Percentiles rank a stretch among this genome's conserved stretches.
These are phyloP conservation scores for Pseudois nayaur DNA, from an alignment of 2,113 vertebrate species.

Conservation along the genomic window DNA sequence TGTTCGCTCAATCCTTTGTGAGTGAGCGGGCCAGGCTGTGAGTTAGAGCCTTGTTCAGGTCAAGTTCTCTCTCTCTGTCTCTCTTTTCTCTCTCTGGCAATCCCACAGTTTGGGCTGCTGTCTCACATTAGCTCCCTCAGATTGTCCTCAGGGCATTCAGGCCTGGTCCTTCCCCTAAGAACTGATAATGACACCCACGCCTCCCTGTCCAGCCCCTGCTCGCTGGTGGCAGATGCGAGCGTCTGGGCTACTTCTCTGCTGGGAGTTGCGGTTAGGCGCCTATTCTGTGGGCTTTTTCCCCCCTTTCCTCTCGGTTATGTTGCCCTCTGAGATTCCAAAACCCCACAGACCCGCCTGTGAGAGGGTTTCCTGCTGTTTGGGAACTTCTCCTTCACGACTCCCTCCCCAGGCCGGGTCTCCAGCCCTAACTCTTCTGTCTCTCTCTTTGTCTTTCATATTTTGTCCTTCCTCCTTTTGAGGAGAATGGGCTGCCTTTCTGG, in stretches of 20 bases:
- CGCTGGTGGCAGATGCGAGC: accelerated
- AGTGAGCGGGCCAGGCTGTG: background rate
- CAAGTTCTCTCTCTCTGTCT: background rate
- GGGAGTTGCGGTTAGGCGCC: accelerated
- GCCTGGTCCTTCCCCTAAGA: background rate
- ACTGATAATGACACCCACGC: background rate
- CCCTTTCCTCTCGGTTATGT: background rate
- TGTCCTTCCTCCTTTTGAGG: background rate
- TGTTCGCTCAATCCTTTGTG: background rate
- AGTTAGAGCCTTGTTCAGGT: background rate
- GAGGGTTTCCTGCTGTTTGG: background rate
- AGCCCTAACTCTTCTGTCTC: background rate
- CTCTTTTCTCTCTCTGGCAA: background rate
- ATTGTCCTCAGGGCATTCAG: background rate
- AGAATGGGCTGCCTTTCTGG: background rate
- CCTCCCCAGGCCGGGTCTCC: background rate
- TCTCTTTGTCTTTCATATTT: background rate
- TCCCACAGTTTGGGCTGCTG: background rate
- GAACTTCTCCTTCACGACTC: background rate
- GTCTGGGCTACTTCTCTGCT: background rate
- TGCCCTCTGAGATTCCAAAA: background rate
- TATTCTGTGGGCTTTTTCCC: background rate
- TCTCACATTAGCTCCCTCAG: background rate
- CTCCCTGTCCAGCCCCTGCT: background rate
- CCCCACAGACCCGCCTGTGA: background rate